Percentiles rank a stretch among this genome's conserved stretches.
Conservation (phyloP, 2,113 vertebrate species). For the Hyla sarda region DNA sequence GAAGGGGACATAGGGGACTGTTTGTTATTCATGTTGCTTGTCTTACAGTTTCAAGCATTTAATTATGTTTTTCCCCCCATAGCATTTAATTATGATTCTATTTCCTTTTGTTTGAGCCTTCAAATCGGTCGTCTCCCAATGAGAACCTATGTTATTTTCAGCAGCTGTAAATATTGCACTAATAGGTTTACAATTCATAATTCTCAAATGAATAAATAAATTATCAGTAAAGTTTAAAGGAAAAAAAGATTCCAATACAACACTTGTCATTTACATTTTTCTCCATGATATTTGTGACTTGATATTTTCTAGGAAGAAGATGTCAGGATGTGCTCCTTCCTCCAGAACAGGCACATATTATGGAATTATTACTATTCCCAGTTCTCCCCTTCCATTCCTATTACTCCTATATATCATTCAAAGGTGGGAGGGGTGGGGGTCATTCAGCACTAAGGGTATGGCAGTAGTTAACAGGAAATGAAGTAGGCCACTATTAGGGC, state of each 20-base stretch:
- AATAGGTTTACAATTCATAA: not conserved
- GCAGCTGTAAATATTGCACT: not conserved
- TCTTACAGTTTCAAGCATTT: constrained; percentile 9
- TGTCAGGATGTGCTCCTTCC: not conserved
- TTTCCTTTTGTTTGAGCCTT: not conserved
- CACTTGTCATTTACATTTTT: not conserved
- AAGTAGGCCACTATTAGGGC: no score
- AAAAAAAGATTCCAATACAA: not conserved
- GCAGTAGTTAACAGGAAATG: no score
- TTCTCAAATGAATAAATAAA: not conserved
- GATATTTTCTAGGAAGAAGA: not conserved
- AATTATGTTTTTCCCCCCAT: not conserved
- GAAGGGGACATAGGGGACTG: not conserved
- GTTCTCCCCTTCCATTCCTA: not conserved
- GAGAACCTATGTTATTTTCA: not conserved
- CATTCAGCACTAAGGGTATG: not conserved
- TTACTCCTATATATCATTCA: constrained; percentile 21
- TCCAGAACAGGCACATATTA: not conserved
- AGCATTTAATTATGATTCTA: not conserved
- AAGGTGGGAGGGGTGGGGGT: not conserved
- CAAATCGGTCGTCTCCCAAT: not conserved
- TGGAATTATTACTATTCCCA: not conserved
- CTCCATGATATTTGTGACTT: not conserved
- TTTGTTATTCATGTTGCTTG: constrained; percentile 18
- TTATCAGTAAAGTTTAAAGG: not conserved